These are phyloP conservation scores for Rotaria magnacalcarata DNA, from an alignment of 2,888 invertebrate genomes.

Conservation along the genomic window DNA sequence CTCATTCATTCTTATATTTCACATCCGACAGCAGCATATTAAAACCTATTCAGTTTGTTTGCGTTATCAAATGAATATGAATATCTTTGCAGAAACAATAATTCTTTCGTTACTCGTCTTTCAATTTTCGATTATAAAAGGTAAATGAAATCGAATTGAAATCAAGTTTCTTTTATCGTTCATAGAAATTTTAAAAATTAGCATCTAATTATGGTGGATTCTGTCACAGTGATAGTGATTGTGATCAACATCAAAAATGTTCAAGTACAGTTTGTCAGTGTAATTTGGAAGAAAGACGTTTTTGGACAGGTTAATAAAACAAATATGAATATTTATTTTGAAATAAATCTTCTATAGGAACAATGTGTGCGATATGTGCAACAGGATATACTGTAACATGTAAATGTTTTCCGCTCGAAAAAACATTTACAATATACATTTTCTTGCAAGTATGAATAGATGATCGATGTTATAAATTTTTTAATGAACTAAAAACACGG, in stretches of 20 bases:
- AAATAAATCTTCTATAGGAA: background rate
- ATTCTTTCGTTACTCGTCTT: background rate
- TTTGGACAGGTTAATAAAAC: background rate
- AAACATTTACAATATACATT: background rate
- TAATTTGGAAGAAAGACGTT: background rate
- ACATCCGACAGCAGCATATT: background rate
- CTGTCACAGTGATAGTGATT: background rate
- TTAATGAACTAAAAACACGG: background rate
- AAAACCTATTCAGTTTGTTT: background rate
- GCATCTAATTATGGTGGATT: background rate
- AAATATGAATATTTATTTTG: background rate
- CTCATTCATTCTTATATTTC: background rate
- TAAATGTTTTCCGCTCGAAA: background rate
- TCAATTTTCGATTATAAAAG: background rate
- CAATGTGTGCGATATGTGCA: background rate
- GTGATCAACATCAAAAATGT: slow-evolving; percentile 3
- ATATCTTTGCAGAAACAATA: background rate
- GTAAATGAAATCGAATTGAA: background rate
- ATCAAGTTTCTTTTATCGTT: background rate
- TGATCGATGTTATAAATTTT: background rate
- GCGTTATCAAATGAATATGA: background rate
- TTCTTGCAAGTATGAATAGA: background rate
- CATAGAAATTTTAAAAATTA: background rate
- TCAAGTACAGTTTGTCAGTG: background rate
- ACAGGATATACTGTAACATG: background rate